phyloP scores from a whole-genome alignment of 1,140 invertebrate genomes.

The Drosophila tristis region DNA sequence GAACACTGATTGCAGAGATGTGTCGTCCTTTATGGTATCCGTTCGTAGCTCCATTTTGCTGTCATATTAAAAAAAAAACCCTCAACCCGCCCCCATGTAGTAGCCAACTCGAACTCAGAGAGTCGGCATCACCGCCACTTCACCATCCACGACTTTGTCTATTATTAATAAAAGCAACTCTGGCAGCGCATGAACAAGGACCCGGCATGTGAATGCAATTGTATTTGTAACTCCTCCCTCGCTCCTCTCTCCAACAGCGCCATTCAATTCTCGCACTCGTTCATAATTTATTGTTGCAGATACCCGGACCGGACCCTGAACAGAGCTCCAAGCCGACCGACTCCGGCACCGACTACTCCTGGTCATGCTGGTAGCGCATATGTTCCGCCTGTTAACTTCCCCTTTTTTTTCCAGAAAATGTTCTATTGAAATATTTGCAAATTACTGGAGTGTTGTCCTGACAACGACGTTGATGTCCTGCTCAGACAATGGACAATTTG shows the following conservation, averaged over 20 bases:
- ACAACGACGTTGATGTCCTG: conserved; percentile 48
- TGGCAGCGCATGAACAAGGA: conserved; percentile 10
- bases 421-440: conserved; percentile 82
- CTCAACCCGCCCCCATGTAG: not conserved
- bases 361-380: conserved; percentile 58
- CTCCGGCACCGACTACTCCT: conserved; percentile 8
- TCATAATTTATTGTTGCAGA: conserved; percentile 73
- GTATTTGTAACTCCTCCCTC: conserved; percentile 9
- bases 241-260: conserved; percentile 24
- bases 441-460: conserved; percentile 60
- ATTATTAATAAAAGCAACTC: conserved; percentile 36
- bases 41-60: too few relatives aligned
- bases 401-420: conserved; percentile 50
- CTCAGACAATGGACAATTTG: conserved; percentile 62
- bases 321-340: too few relatives aligned
- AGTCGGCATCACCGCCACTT: not conserved
- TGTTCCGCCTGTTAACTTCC: conserved; percentile 56
- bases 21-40: too few relatives aligned
- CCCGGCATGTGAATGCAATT: conserved; percentile 24
- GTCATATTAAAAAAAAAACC: not conserved
- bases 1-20: too few relatives aligned
- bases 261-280: conserved; percentile 62
- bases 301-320: conserved; percentile 27
- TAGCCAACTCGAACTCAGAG: not conserved
- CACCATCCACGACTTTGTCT: conserved; percentile 7